Base-by-base conservation (phyloP, 2,113 vertebrate species). In the Vireo altiloquus region DNA sequence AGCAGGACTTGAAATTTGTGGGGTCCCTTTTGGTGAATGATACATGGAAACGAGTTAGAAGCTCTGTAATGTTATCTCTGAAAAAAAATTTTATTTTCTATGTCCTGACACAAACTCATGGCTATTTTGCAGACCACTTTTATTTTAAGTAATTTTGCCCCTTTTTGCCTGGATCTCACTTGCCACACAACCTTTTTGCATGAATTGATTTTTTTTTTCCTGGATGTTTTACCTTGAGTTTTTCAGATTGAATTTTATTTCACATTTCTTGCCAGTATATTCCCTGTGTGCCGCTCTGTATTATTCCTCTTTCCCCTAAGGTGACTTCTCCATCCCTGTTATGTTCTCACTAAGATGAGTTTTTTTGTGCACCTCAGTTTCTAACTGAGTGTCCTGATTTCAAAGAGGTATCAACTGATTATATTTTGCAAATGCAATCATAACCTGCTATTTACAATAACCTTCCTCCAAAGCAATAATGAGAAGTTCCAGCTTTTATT, bases 341-440 rank as follows among this genome's bases (percentile, higher is more conserved):
- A 49, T 9, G 20, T 40, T 42, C n/a, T 87, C 53, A 87, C 39
- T 44, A 52, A 86, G 53, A 71, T n/a, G 24, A 10, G 9, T 13
- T 85, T 94, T 93, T 76, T 76, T 79, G 4, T 53, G 21, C 7
- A 7, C 13, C 57, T 79, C 49, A 49, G 49, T 88, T 93, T 92
- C 87, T 88, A 76, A 77, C 57, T 61, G 77, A 87, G 44, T 39
- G 49, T 82, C 61, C 44, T 94, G 39, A 53, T 94, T 92, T 95
- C 83, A 87, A 87, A 69, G 69, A 49, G 37, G 17, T 39, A 68
- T 47, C 33, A 60, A 23, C 40, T 52, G 53, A 87, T 75, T 64
- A 44, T 75, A 74, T 81, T 90, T 70, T 63, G 16, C 27, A 95
- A 80, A 87, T 87, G 44, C 35, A 93, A 71, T 93, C 93, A 83